These are phyloP conservation scores for Solen grandis DNA, from an alignment of 1,140 invertebrate genomes.

Conservation along the genomic window DNA sequence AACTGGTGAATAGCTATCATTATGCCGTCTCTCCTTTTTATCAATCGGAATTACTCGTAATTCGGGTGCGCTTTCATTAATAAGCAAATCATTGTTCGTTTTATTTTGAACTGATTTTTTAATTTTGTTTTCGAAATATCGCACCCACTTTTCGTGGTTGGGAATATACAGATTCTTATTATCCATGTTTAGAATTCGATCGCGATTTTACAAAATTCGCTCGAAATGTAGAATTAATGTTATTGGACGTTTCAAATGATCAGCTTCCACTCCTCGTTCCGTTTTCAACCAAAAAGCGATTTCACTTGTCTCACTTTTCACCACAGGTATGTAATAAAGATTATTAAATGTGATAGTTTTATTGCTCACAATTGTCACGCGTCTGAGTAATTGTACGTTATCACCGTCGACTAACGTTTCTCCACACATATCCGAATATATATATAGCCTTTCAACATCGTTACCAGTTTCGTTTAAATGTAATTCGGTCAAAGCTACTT, in stretches of 20 bases:
- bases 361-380: neutral
- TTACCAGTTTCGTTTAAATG: neutral
- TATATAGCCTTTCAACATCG: neutral
- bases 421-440: conserved; percentile 10
- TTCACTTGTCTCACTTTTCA: too few relatives aligned
- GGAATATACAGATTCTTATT: neutral
- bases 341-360: neutral
- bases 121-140: too few relatives aligned
- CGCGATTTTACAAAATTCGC: neutral
- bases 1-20: too few relatives aligned
- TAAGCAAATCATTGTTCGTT: neutral
- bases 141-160: neutral
- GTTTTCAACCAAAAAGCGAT: neutral
- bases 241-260: too few relatives aligned
- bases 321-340: neutral
- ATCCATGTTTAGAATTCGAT: neutral
- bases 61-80: neutral
- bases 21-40: neutral
- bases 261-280: neutral
- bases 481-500: conserved; percentile 4
- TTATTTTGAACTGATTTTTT: neutral
- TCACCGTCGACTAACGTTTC: neutral
- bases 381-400: neutral
- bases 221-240: neutral
- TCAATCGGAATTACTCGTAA: neutral